Evolutionary conservation across 2,888 invertebrate genomes (phyloP).

Genomic region (Nymphalis c-album): DNA sequence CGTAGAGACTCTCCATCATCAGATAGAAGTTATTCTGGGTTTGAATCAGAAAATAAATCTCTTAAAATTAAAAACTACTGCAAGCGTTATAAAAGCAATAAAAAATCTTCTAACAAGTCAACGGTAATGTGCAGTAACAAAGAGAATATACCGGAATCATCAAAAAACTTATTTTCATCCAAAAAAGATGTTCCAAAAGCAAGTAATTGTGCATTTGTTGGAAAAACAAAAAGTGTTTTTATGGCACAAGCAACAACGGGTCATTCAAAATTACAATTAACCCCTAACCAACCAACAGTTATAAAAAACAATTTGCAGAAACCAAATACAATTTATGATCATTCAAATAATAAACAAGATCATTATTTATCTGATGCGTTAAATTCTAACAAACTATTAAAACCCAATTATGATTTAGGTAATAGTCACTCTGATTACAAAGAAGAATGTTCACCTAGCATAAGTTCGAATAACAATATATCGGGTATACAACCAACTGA

Average conservation of each 20-base stretch:
- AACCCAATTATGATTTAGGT: neutral
- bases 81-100: slow-evolving; percentile 49
- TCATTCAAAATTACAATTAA: slow-evolving; percentile 42
- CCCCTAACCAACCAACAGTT: slow-evolving; percentile 35
- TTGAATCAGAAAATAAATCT: slow-evolving; percentile 51
- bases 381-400: slow-evolving; percentile 11
- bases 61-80: slow-evolving; percentile 51
- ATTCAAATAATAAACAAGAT: slow-evolving; percentile 8
- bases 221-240: slow-evolving; percentile 52
- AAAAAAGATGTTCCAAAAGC: slow-evolving; percentile 39
- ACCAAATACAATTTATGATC: slow-evolving; percentile 21
- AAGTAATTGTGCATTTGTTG: slow-evolving; percentile 45
- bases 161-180: slow-evolving; percentile 42
- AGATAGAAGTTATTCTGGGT: slow-evolving; percentile 48
- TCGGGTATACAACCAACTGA: neutral
- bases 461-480: slow-evolving; percentile 1
- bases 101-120: slow-evolving; percentile 40
- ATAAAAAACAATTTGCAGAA: slow-evolving; percentile 39
- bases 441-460: neutral
- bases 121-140: slow-evolving; percentile 48
- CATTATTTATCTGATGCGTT: neutral
- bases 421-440: neutral
- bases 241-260: slow-evolving; percentile 53
- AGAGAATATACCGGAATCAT: slow-evolving; percentile 62
- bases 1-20: slow-evolving; percentile 51